Evolutionary conservation across 30 jellyfish, hydroid and myxozoan genomes (phyloP), one percentile per base, ranked within the genome.

Genomic region (Rhopilema esculentum): DNA sequence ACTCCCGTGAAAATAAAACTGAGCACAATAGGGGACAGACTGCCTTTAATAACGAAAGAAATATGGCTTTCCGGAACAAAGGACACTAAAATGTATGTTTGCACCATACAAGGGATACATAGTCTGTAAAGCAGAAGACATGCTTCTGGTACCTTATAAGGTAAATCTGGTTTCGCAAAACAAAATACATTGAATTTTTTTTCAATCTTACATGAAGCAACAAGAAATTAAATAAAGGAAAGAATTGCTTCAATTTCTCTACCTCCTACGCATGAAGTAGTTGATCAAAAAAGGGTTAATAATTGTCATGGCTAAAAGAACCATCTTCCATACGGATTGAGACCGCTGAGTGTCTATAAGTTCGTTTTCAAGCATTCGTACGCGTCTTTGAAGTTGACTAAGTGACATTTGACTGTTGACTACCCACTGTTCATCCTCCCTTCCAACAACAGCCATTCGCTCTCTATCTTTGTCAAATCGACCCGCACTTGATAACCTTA

Each of bases 311-410:
- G 96, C 96, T 21, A 88, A 27, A 69, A 88, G 50, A 33, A 88
- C 72, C 19, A 88, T 40, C 61, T 77, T 88, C 96, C 96, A 88
- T 57, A 64, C 40, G 4, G 77, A 63, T 71, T 88, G 91, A 32
- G 77, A 49, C 31, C 86, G 33, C 52, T 78, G 86, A 6, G 62
- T 88, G 4, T 88, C 96, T 0, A 70, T 49, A 0, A 88, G 91
- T 88, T 88, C 96, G 32, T 78, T 88, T 57, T 88, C 96, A 26
- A 88, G 82, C 91, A 70, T 78, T 22, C 82, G 29, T 23, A 88
- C 83, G n/a, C 96, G 77, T 52, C 96, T 69, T 23, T 88, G 96
- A 8, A 88, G 51, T 31, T 78, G 96, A 9, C 30, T 31, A 1
- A 88, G 48, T 0, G 93, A 84, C 28, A 84, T 9, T 30, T 84